Evolutionary conservation across 2,888 invertebrate species (phyloP), one percentile per base, ranked within the genome.

Genomic region (Podabrus alpinus): DNA sequence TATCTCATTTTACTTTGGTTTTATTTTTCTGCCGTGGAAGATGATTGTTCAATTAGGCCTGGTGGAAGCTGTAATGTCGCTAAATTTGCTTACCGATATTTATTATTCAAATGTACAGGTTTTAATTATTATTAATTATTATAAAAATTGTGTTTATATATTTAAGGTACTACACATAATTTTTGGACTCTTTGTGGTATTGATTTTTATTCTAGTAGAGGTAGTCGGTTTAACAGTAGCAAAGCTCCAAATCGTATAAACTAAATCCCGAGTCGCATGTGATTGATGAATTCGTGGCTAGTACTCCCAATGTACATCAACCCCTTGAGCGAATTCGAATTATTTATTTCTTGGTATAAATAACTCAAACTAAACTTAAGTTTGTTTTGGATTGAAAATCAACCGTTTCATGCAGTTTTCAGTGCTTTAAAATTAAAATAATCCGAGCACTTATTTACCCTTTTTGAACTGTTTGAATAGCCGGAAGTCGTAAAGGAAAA

Each of bases 281-380:
- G 76, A 76, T 76, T 76, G 76, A 76, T 76, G 76, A 76, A 76
- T 73, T 70, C 68, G 64, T 64, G 70, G 67, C 71, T 69, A 69
- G 70, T 69, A 67, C 60, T 73, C 70, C 71, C 76, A 71, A 69
- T 67, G 66, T 61, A 24, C 29, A 64, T 69, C 64, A 62, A 67
- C 71, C 72, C 69, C 69, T 72, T 60, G 72, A 75, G 69, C 72
- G 45, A 60, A 24, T 59, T 68, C 24, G 68, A 71, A 71, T 74
- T 71, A 71, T 71, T 68, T 59, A 67, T 68, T 74, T 68, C 45
- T 67, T 25, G 66, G 61, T 70, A 61, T 25, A 67, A 66, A 74
- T 73, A 73, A 69, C 66, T n/a, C 66, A 17, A 64, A 64, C 16
- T 45, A 64, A 64, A 17, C 19, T n/a, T n/a, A 64, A 64, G 21